Evolutionary conservation across 2,797 vertebrate genomes (phyloP), one percentile per base, ranked within the genome.

Genomic region (Rhinella marina): DNA sequence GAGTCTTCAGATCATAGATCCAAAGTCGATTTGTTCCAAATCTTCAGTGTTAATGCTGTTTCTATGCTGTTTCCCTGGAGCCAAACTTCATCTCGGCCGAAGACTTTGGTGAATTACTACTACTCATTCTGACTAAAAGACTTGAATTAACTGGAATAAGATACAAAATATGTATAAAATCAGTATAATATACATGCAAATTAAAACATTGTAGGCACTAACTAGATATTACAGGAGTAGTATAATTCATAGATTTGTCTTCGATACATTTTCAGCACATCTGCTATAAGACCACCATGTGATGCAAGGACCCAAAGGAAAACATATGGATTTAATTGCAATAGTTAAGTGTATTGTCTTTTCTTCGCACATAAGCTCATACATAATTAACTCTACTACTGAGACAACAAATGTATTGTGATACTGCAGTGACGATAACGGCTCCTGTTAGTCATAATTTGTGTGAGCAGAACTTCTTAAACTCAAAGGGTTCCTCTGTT

Each of bases 241-340:
- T n/a, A n/a, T 48, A 48, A 76, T 23, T 13, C 41, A 76, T 54
- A 16, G n/a, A 14, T 78, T 56, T 78, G 13, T 29, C 29, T 1
- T 54, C 25, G 27, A 54, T 56, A 8, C 52, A 78, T 72, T 72
- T 72, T 3, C 14, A 72, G 29, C 4, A 29, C 68, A 72, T 72
- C 68, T 72, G 68, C n/a, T 32, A 1, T 79, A 27, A 10, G 54
- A 9, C 27, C 77, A 79, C 56, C 23, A 50, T 54, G 62, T 62
- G 17, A 68, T 82, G 29, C 16, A 12, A 50, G 12, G 66, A 29
- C 64, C 50, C 81, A 56, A 7, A n/a, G 64, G 81, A 82, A 54
- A 82, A 82, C 81, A 70, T 68, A 82, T 70, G 62, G 62, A 82
- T 82, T 70, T 29, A 68, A 82, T 54, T 82, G 32, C 25, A 68